Evolutionary conservation across 2,888 invertebrate species (phyloP), one percentile per base, ranked within the genome.

Genomic region (Drosophila neotestacea): DNA sequence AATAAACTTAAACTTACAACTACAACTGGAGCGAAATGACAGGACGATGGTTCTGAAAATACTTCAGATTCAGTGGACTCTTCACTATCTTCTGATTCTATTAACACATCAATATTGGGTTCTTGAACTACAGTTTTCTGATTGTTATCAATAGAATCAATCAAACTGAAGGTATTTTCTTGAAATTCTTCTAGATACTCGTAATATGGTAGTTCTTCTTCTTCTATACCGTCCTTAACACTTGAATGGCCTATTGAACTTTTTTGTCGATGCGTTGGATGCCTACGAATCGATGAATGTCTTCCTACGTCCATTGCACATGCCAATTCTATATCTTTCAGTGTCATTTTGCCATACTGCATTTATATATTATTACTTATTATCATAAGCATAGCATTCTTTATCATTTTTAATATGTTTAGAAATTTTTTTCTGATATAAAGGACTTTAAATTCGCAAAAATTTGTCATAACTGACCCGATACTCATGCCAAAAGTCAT

Each of bases 1-100:
- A 4, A 4, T 9, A 22, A 22, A 22, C 32, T 7, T 6, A 32
- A 30, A 39, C 38, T 65, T 41, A 65, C 58, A 41, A 5, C 2
- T 7, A 2, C 3, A 36, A 1, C 11, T 13, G 7, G 7, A 7
- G 11, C 9, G 1, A 13, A 58, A 3, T n/a, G 16, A 62, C n/a
- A 10, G 1, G 0, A 1, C 4, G 58, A 36, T 10, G 47, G 2
- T 32, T 41, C 27, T 30, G 9, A 5, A 10, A 5, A 7, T 6
- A 69, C 58, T 6, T 73, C 64, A n/a, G 71, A 71, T 39, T 73
- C 56, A 52, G 32, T 41, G 5, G 54, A 22, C 4, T 7, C 22
- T n/a, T 38, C 4, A 6, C 4, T 44, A 22, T 34, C 6, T 1
- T 61, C 32, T 1, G 9, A 3, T 11, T 48, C 46, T 6, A 44